phyloP scores from a whole-genome alignment of 2,888 invertebrate genomes.

The Dynastes tityus region DNA sequence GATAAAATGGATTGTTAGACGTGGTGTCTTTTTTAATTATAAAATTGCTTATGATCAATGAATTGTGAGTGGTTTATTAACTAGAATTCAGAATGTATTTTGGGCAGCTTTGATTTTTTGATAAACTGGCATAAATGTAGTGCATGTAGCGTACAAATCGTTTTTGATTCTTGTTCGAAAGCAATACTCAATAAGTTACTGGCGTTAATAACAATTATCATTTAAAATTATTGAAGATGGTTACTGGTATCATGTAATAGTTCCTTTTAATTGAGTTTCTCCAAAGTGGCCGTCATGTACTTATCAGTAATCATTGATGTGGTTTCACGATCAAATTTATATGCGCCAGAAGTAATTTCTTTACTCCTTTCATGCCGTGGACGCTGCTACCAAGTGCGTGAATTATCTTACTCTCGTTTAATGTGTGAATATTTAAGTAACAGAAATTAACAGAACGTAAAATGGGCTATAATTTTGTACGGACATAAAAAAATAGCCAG shows the following conservation, averaged over 20 bases:
- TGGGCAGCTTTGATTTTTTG: no score
- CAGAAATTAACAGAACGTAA: conserved; percentile 42
- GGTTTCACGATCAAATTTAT: conserved; percentile 17
- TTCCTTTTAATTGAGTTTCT: conserved; percentile 28
- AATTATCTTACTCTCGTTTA: conserved; percentile 40
- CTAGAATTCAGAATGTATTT: no score
- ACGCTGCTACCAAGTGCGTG: conserved; percentile 4
- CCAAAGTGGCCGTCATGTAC: conserved; percentile 23
- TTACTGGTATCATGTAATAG: conserved; percentile 31
- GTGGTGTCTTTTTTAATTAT: no score
- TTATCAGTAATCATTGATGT: conserved; percentile 32
- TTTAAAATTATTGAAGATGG: conserved; percentile 12
- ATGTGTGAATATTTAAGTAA: conserved; percentile 47
- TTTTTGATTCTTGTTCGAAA: no score
- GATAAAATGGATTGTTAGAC: no score
- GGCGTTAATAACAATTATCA: conserved; percentile 25
- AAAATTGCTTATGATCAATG: no score
- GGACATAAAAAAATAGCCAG: conserved; percentile 25
- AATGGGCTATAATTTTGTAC: conserved; percentile 37
- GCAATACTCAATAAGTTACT: conserved; percentile 10
- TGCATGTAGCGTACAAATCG: no score
- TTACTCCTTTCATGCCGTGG: background rate
- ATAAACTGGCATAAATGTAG: no score
- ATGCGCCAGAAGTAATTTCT: background rate
- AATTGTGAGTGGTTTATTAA: no score